Percentiles rank a stretch among this genome's conserved stretches.
Conservation (phyloP, 2,113 vertebrate species). For the Athene cunicularia region DNA sequence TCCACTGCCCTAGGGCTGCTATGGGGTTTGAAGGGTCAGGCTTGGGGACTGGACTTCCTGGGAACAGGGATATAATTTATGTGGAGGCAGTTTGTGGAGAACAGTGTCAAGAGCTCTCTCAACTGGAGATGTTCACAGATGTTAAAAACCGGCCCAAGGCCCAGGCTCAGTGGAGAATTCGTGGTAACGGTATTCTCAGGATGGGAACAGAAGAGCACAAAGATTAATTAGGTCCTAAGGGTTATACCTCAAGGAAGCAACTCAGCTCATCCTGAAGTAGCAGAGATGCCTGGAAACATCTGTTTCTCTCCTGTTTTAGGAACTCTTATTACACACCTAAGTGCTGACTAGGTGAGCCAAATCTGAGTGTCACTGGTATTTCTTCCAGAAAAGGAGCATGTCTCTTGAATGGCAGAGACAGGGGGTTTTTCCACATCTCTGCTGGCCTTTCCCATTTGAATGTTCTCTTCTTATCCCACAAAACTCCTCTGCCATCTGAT, state of each 20-base stretch:
- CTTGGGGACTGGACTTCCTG: neutral
- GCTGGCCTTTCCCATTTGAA: neutral
- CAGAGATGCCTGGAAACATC: neutral
- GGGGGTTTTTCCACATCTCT: neutral
- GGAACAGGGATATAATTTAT: neutral
- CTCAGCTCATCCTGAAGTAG: neutral
- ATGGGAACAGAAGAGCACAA: neutral
- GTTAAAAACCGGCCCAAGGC: neutral
- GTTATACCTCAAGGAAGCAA: neutral
- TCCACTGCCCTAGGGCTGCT: neutral
- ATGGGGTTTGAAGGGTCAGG: neutral
- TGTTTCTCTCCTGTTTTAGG: neutral
- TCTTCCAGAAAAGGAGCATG: neutral
- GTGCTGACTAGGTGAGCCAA: neutral
- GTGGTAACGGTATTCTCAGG: neutral
- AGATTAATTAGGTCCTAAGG: neutral
- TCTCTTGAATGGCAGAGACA: neutral
- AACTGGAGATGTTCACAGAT: neutral
- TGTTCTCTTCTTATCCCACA: conserved; percentile 13
- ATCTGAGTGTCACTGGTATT: neutral
- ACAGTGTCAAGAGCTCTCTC: neutral
- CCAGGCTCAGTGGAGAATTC: neutral
- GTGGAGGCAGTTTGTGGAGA: neutral
- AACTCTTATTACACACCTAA: neutral
- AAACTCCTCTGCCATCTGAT: conserved; percentile 4